Evolutionary conservation across 2,888 invertebrate genomes (phyloP), one percentile per base, ranked within the genome.

Genomic region (Nebria salina): DNA sequence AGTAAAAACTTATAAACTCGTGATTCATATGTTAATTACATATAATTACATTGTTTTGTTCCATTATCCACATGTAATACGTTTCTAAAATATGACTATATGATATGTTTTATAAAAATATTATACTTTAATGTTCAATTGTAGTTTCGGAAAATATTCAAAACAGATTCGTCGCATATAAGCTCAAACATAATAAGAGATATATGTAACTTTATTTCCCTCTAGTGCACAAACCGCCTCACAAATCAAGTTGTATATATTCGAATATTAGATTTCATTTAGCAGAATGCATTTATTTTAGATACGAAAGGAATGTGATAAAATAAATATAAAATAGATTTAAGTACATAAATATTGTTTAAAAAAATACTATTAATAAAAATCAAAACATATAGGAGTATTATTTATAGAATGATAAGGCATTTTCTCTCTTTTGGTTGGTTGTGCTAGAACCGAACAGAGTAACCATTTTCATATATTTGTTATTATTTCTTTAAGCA

Each of bases 401-500:
- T 54, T 54, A 54, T 54, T 54, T 11, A 54, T 54, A 54, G 54
- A 54, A 54, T 54, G 4, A 11, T 54, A 54, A 13, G 11, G 54
- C 20, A 11, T 54, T 54, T 54, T 54, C 13, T 54, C 54, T 54
- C 54, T 13, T 54, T 54, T 54, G 54, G 34, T 34, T 34, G 34
- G 34, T 34, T 5, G 34, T 34, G 34, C 34, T 4, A 0, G 34
- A 34, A 5, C 34, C 34, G 1, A 5, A 11, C 54, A 54, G 7
- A 11, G 13, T 54, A 54, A 54, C 54, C 8, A 13, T 13, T 11
- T 8, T 1, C 1, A 1, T 43, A 1, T 43, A 43, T 43, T 43
- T 54, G 54, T 54, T 54, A 54, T 54, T 54, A 54, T 54, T 54
- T 54, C 54, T 54, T 3, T 54, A 75, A 65, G 64, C 70, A 75